These are phyloP conservation scores for Melospiza georgiana DNA, from an alignment of 2,113 vertebrate species.

Conservation along the genomic window DNA sequence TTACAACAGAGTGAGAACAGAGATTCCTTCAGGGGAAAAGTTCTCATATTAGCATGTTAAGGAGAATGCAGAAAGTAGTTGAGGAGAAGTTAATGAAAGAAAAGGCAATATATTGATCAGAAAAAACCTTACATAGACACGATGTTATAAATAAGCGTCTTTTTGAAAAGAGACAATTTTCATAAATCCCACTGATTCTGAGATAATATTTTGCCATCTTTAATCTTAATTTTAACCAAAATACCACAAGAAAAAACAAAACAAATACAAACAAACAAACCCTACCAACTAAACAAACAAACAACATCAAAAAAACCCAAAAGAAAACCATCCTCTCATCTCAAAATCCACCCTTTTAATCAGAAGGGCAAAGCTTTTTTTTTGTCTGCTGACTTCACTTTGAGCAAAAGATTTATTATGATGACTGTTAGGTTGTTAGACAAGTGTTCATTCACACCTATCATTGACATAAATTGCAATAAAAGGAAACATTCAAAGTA, in stretches of 20 bases:
- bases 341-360: accelerated
- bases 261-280: background rate
- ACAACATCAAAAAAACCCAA: background rate
- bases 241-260: background rate
- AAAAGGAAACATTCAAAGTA: background rate
- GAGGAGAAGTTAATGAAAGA: background rate
- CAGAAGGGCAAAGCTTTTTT: background rate
- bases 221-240: background rate
- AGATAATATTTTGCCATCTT: background rate
- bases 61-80: background rate
- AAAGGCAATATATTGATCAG: background rate
- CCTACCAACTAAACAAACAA: background rate
- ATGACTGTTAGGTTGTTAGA: background rate
- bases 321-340: too few species aligned
- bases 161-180: background rate
- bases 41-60: background rate
- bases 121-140: background rate
- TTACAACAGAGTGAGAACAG: background rate
- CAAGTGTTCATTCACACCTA: background rate
- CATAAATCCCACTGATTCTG: background rate
- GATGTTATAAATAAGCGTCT: background rate
- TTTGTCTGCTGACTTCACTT: background rate
- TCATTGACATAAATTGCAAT: background rate
- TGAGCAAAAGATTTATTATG: background rate
- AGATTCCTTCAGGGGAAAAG: background rate